Conservation (phyloP, 2,888 invertebrate genomes). For the Gastrophysa polygoni region DNA sequence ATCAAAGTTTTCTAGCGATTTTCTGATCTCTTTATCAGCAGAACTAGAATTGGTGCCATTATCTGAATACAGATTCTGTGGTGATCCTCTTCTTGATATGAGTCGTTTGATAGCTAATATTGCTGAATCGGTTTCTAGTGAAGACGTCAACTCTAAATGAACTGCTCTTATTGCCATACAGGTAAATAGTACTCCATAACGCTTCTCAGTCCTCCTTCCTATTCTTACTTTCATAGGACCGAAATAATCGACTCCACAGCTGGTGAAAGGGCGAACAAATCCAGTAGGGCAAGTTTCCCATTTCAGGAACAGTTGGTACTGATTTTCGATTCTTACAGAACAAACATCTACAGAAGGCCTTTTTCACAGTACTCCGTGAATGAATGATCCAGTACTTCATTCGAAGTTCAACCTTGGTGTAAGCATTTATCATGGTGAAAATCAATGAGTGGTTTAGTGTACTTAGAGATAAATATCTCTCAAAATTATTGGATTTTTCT, state of each 20-base stretch:
- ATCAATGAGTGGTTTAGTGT: not conserved
- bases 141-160: not conserved
- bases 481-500: not conserved
- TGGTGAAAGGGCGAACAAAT: not conserved
- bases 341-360: not conserved
- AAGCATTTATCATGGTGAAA: not conserved
- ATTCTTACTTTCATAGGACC: not conserved
- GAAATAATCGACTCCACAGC: not conserved
- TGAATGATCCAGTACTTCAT: not conserved
- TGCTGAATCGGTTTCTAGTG: not conserved
- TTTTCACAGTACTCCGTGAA: not conserved
- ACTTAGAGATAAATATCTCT: not conserved
- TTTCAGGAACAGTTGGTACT: not conserved
- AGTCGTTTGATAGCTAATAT: not conserved
- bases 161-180: not conserved
- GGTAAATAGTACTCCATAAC: not conserved
- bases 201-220: not conserved
- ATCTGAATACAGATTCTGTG: not conserved
- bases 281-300: not conserved
- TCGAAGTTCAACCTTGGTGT: not conserved
- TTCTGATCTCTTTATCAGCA: not conserved
- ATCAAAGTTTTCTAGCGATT: not conserved
- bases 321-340: not conserved
- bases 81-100: not conserved
- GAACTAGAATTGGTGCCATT: not conserved